Evolutionary conservation across 2,888 invertebrate genomes (phyloP), one percentile per base, ranked within the genome.

Genomic region (Horisme vitalbata): DNA sequence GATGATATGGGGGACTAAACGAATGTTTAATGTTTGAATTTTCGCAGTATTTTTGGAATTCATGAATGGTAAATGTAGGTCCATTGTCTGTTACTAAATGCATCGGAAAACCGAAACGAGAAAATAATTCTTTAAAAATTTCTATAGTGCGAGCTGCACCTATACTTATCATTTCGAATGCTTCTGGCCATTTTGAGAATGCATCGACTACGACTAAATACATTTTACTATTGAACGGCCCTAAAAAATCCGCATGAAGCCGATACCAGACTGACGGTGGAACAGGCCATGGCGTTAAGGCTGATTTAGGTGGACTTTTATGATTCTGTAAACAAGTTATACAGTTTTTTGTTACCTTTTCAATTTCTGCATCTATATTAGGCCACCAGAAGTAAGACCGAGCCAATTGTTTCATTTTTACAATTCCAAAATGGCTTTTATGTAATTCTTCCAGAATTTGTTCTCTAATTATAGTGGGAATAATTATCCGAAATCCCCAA

Each of bases 161-260:
- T 13, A 47, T 44, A 36, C 28, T 52, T 9, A 15, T 0, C 52
- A 48, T 48, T 31, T 41, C 18, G 23, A 33, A 48, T 13, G 35
- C 30, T 24, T 52, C 47, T 5, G 44, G 47, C 50, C 41, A 50
- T 24, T 50, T 50, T n/a, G 28, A 12, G 8, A 28, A 50, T 24
- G 37, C 36, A 13, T 51, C 45, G 2, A 51, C 24, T 4, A 51
- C 7, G 1, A 57, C 47, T 24, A 55, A 23, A 26, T 27, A 55
- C 50, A 56, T 59, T 55, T 57, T 59, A 13, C 35, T 30, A 32
- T 26, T 45, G 15, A 55, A 46, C 27, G 56, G 56, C 3, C 52
- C 55, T 7, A 59, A 20, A 31, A 44, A 56, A 24, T 59, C 56
- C 6, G 55, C 54, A 52, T 56, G 58, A n/a, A 55, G 28, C n/a